These are phyloP conservation scores for Salminus brasiliensis DNA, from an alignment of 2,113 vertebrate species.

Conservation along the genomic window DNA sequence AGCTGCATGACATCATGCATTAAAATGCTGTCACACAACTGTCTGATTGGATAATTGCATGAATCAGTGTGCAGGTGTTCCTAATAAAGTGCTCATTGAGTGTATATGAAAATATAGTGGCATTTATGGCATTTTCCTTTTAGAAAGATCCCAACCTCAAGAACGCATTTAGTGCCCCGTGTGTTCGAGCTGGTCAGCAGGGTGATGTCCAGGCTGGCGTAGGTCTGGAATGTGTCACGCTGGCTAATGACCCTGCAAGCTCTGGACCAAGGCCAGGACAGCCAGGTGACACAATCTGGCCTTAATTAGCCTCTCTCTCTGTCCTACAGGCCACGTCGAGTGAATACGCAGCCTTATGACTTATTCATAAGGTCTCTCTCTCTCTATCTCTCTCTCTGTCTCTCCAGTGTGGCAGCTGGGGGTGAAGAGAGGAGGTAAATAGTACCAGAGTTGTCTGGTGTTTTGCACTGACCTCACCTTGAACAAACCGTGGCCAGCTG, in stretches of 20 bases:
- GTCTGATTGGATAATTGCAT: no score
- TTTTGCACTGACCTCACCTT: constrained; percentile 40
- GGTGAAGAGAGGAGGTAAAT: constrained; percentile 19
- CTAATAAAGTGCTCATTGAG: no score
- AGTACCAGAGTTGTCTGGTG: constrained; percentile 16
- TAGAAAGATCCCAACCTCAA: background rate
- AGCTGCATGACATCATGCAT: no score
- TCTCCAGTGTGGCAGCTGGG: background rate
- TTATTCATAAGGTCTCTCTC: constrained; percentile 32
- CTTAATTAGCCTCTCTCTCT: constrained; percentile 29
- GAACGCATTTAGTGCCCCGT: background rate
- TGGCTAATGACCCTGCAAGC: constrained; percentile 13
- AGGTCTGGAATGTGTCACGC: background rate
- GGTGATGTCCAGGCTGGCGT: background rate
- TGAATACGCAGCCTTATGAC: background rate
- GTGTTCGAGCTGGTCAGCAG: background rate
- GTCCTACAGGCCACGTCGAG: constrained; percentile 4
- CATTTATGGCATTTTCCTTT: no score
- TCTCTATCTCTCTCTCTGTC: constrained; percentile 14
- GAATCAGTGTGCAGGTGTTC: no score
- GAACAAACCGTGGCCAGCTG: constrained; percentile 20
- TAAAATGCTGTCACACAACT: no score
- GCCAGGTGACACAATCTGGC: constrained; percentile 21
- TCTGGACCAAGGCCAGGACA: constrained; percentile 28
- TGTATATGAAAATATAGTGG: no score